phyloP scores from a whole-genome alignment of 2,113 vertebrate genomes.

The Tachycineta bicolor region DNA sequence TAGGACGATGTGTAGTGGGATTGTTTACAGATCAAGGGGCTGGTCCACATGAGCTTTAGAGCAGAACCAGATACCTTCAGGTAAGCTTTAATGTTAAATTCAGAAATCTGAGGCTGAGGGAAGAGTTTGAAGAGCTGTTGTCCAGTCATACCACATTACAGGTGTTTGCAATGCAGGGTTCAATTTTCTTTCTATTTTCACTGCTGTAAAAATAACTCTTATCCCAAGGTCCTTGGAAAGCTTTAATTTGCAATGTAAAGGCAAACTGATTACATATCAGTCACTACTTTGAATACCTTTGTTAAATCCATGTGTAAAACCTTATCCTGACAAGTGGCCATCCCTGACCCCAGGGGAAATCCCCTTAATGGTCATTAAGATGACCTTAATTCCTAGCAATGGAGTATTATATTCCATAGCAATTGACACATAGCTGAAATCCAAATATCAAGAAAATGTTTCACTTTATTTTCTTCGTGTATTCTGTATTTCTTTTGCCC shows the following conservation, averaged over 20 bases:
- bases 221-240: background rate
- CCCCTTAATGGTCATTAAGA: background rate
- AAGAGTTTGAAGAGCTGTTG: background rate
- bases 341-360: background rate
- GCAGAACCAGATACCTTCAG: background rate
- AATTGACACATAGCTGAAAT: background rate
- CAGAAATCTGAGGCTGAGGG: background rate
- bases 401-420: background rate
- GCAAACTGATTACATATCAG: accelerated
- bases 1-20: too few species aligned
- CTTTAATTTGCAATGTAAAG: background rate
- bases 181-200: background rate
- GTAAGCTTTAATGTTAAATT: background rate
- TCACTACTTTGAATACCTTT: background rate
- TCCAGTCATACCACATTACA: background rate
- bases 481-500: background rate
- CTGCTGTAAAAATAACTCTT: background rate
- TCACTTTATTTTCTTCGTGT: background rate
- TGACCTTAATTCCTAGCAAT: background rate
- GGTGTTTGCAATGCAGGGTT: background rate
- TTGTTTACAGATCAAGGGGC: background rate
- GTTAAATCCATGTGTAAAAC: background rate
- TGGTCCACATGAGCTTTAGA: background rate
- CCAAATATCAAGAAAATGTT: background rate
- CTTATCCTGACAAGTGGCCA: background rate